These are phyloP conservation scores for Bombus cullumanus DNA, from an alignment of 1,140 invertebrate species.

Conservation along the genomic window DNA sequence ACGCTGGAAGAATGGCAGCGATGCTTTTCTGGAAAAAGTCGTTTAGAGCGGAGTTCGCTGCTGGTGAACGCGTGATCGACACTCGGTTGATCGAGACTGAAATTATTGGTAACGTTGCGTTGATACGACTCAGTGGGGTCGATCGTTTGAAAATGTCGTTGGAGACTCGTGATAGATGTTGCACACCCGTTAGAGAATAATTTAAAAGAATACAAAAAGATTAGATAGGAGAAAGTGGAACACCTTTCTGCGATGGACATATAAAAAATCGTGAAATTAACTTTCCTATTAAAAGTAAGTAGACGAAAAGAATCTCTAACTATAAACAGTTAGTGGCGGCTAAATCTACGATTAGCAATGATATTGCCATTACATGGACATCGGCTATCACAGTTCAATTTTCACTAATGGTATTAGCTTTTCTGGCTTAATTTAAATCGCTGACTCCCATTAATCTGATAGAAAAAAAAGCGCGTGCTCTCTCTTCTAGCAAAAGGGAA, in stretches of 20 bases:
- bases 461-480: too few species aligned
- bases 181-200: too few species aligned
- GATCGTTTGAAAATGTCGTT: too few species aligned
- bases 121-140: too few species aligned
- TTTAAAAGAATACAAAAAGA: background rate
- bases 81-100: too few species aligned
- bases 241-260: background rate
- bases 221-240: too few species aligned
- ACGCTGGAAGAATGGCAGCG: background rate
- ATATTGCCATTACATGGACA: background rate
- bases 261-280: background rate
- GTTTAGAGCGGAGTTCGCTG: too few species aligned
- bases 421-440: conserved; percentile 6
- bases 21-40: background rate
- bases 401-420: conserved; percentile 5
- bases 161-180: too few species aligned
- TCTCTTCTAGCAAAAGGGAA: background rate
- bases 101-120: too few species aligned
- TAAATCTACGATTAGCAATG: background rate
- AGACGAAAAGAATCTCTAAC: background rate
- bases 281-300: background rate
- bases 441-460: background rate
- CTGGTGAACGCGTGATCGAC: too few species aligned
- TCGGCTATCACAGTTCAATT: conserved; percentile 3
- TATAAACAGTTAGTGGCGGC: background rate